Evolutionary conservation across 1,140 invertebrate genomes (phyloP).

Genomic region (Hylyphantes graminicola): DNA sequence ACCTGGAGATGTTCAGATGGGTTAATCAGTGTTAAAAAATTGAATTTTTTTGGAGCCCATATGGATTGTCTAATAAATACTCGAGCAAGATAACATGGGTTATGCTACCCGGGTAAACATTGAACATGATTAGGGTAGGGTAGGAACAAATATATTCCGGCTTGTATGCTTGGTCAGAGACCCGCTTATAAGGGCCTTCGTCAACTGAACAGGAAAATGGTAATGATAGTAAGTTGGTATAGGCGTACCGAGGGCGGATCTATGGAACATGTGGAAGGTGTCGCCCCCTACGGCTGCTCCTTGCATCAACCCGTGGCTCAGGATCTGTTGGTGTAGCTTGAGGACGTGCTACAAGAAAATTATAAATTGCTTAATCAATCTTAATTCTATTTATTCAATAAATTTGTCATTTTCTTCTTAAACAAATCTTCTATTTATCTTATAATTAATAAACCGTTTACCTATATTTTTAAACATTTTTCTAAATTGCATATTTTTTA

Average conservation of each 20-base stretch:
- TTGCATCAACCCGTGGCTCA: conserved; percentile 53
- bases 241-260: conserved; percentile 43
- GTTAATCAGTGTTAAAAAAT: too few relatives aligned
- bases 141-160: too few relatives aligned
- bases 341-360: conserved; percentile 48
- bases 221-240: neutral
- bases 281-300: conserved; percentile 19
- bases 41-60: too few relatives aligned
- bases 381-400: neutral
- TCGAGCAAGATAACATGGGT: too few relatives aligned
- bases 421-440: neutral
- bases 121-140: neutral
- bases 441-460: neutral
- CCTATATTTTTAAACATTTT: too few relatives aligned
- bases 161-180: neutral
- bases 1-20: too few relatives aligned
- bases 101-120: neutral
- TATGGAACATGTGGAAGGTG: conserved; percentile 50
- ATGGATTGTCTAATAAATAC: too few relatives aligned
- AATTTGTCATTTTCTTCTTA: neutral
- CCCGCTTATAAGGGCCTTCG: too few relatives aligned
- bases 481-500: neutral
- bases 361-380: neutral
- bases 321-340: conserved; percentile 55
- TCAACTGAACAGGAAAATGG: neutral